Evolutionary conservation across 2,797 vertebrate genomes (phyloP).

Genomic region (Dryobates pubescens): DNA sequence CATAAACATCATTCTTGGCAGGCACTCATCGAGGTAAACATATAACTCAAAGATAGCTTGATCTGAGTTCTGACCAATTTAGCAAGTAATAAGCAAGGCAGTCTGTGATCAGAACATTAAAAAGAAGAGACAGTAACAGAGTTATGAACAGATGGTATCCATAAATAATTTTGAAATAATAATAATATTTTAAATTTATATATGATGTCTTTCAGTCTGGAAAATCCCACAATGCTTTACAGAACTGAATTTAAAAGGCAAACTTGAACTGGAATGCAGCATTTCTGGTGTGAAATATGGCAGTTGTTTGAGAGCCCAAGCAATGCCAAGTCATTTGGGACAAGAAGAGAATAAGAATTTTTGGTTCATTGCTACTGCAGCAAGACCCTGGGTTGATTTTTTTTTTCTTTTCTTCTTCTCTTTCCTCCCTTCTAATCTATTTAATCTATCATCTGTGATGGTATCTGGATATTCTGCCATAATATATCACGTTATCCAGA

Average conservation of each 20-base stretch:
- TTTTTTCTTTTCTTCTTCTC: constrained; percentile 25
- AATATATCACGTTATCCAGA: not conserved
- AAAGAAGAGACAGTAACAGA: constrained; percentile 59
- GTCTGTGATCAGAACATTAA: constrained; percentile 58
- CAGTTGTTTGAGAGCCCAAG: constrained; percentile 51
- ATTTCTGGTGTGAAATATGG: constrained; percentile 58
- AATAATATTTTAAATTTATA: constrained; percentile 71
- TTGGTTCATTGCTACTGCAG: constrained; percentile 1
- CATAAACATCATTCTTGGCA: constrained; percentile 68
- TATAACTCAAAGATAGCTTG: constrained; percentile 68
- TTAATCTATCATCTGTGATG: not conserved
- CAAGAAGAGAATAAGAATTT: constrained; percentile 57
- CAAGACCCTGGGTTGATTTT: constrained; percentile 16
- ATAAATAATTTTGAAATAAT: constrained; percentile 66
- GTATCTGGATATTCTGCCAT: not conserved
- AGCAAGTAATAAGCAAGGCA: constrained; percentile 61
- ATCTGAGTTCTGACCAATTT: constrained; percentile 67
- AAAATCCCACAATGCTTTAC: constrained; percentile 48
- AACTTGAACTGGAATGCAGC: constrained; percentile 34
- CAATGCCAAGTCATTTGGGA: constrained; percentile 54
- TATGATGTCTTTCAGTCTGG: constrained; percentile 55
- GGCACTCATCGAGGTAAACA: constrained; percentile 57
- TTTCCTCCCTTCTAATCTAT: constrained; percentile 16
- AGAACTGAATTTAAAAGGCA: constrained; percentile 47
- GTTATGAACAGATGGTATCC: constrained; percentile 50